Evolutionary conservation across 1,140 invertebrate genomes (phyloP), one percentile per base, ranked within the genome.

Genomic region (Drosophila pseudoobscura): DNA sequence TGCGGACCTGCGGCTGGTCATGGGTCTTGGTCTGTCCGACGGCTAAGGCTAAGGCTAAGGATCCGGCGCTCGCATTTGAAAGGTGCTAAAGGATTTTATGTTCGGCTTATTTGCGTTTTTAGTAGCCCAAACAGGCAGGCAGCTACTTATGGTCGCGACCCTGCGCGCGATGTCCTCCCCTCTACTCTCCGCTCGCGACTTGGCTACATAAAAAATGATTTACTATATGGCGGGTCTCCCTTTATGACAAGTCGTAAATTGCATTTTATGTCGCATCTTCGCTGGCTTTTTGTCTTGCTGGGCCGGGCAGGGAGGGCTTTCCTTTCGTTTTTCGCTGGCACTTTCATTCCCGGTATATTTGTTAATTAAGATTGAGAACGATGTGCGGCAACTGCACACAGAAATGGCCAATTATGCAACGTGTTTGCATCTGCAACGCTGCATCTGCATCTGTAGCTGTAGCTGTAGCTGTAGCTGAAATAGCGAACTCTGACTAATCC

Each of bases 31-130:
- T 39, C 39, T 20, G 20, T 20, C 20, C 20, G 20, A 20, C n/a
- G 43, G 13, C 15, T 50, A 20, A 11, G 47, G 13, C 15, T 50
- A 20, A 11, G 47, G 11, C 11, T 26, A 17, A 22, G 47, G 47
- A 15, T 13, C 29, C 2, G 43, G 49, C 54, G 47, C 31, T 49
- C 75, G 45, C 57, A 71, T 87, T 88, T 80, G 74, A 87, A 88
- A 87, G 83, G 83, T 87, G 83, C 83, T 88, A 87, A 87, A 87
- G 83, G 83, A 87, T 87, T 87, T 87, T 87, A 87, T 87, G 83
- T 87, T 62, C 66, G 75, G 83, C 83, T 87, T 87, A 87, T 87
- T 87, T 88, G 78, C 83, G 70, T 87, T 82, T 78, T 84, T 79
- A 84, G 75, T 75, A 69, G 80, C 56, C 56, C 62, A 39, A 39